Evolutionary conservation across 2,888 invertebrate genomes (phyloP).

Genomic region (Thyatira batis): DNA sequence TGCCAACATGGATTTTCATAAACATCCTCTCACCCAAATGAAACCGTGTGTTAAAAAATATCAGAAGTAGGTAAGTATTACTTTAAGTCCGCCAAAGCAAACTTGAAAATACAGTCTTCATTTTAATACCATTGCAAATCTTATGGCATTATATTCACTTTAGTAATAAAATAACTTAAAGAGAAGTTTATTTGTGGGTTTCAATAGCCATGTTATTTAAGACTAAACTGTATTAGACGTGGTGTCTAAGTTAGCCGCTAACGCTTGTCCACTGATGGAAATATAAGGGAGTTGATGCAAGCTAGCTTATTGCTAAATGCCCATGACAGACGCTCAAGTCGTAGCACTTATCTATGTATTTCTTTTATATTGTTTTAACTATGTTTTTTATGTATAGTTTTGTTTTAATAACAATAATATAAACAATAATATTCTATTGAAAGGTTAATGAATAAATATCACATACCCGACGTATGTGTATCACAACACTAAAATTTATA

Average conservation of each 20-base stretch:
- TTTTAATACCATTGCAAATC: background rate
- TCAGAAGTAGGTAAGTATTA: background rate
- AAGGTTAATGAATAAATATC: too few species aligned
- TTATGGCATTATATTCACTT: constrained; percentile 23
- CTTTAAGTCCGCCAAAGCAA: background rate
- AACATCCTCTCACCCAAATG: too few species aligned
- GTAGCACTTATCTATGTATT: too few species aligned
- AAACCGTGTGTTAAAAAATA: too few species aligned
- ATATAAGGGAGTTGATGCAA: background rate
- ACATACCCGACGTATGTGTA: too few species aligned
- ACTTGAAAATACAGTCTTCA: background rate
- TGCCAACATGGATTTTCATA: too few species aligned
- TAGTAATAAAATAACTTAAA: constrained; percentile 16
- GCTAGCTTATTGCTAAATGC: constrained; percentile 11
- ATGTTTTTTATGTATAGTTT: too few species aligned
- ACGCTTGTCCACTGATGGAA: constrained; percentile 10
- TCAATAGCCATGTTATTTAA: constrained; percentile 18
- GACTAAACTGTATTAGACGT: constrained; percentile 18
- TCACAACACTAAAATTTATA: too few species aligned
- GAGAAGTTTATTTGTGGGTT: constrained; percentile 24
- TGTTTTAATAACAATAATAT: too few species aligned
- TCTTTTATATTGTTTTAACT: too few species aligned
- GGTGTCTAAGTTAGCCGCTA: constrained; percentile 15
- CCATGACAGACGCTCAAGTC: too few species aligned
- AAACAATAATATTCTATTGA: too few species aligned